Evolutionary conservation across 2,113 vertebrate genomes (phyloP), one percentile per base, ranked within the genome.

Genomic region (Microcebus lehilahytsara): DNA sequence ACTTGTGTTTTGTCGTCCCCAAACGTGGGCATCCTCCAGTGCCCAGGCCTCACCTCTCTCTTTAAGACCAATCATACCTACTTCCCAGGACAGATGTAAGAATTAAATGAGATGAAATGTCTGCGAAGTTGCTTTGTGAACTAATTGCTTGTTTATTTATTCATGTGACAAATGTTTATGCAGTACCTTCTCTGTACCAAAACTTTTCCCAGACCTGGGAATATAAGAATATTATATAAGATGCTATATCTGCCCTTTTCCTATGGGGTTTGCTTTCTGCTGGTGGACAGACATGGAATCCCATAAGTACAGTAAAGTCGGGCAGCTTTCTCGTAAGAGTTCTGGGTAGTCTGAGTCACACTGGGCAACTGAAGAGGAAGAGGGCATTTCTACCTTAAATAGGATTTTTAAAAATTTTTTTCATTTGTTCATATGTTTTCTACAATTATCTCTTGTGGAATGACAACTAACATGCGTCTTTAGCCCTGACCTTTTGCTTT

Each of bases 71-170:
- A 27, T 30, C 40, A 23, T 40, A 37, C 1, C 34, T 85, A 30
- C 58, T 53, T 77, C 32, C 37, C 51, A 40, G 64, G 75, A 77
- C 23, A 58, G 30, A n/a, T 34, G 5, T 46, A 71, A 66, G 72
- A 77, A 84, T n/a, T 69, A 66, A 75, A 80, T 42, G 84, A 75
- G 40, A 71, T 42, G 9, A 95, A 80, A 83, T 46, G 20, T 16
- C 1, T 42, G 14, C 60, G 6, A 85, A 56, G 56, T 34, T 85
- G 89, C 20, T 93, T 83, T 95, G 69, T 67, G 62, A 95, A 72
- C 4, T 23, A 90, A 58, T 60, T 10, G 23, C 16, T 89, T 8
- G 17, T 49, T 23, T 72, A 78, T 64, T 88, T 79, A 75, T 49
- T 51, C 4, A 72, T 20, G 62, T 22, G 25, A 62, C 46, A 51